Percentiles rank a stretch among this genome's conserved stretches.
phyloP scores from a whole-genome alignment of 2,888 invertebrate species.

The Arenicola marina region DNA sequence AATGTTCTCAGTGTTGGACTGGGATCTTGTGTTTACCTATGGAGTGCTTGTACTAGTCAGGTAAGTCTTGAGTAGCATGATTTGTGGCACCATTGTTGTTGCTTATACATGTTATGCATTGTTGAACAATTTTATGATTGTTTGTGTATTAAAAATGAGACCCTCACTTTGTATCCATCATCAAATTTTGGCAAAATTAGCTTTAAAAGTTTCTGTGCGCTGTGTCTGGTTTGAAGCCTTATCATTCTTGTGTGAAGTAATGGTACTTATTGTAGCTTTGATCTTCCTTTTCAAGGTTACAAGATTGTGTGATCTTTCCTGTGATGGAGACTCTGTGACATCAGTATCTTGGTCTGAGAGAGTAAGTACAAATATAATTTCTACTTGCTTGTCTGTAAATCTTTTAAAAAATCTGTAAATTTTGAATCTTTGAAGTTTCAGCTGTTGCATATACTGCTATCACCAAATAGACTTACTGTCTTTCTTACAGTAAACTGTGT shows the following conservation, averaged over 20 bases:
- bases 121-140: no score
- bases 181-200: no score
- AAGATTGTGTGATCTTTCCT: constrained; percentile 89
- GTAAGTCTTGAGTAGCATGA: constrained; percentile 57
- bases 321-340: constrained; percentile 93
- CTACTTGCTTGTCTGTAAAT: not conserved
- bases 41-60: constrained; percentile 99
- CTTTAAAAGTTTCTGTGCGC: no score
- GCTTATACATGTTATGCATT: no score
- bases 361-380: constrained; percentile 41
- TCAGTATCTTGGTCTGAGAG: constrained; percentile 99
- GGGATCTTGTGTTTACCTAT: constrained; percentile 96
- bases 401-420: not conserved
- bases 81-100: no score
- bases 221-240: no score
- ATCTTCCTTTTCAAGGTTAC: constrained; percentile 75
- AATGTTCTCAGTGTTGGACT: constrained; percentile 98
- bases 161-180: no score
- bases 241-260: no score
- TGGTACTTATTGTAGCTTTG: no score
- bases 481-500: no score
- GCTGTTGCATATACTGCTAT: not conserved
- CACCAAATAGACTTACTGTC: no score
- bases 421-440: not conserved
- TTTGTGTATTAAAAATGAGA: no score